These are phyloP conservation scores for Mythimna pallens DNA, from an alignment of 2,888 invertebrate species.

Conservation along the genomic window DNA sequence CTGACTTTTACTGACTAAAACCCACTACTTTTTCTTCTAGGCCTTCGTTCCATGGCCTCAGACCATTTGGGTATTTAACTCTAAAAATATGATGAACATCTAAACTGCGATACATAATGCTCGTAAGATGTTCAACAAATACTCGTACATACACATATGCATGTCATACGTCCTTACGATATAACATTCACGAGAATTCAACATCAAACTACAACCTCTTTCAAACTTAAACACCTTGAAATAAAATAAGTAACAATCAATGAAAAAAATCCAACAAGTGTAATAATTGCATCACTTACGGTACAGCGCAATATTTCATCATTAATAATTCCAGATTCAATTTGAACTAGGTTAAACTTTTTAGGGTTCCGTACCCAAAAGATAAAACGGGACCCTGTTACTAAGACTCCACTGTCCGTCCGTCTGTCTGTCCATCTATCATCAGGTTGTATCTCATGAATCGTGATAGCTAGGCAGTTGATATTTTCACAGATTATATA, in stretches of 20 bases:
- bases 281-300: constrained; percentile 29
- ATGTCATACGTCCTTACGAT: neutral
- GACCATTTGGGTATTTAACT: too few relatives aligned
- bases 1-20: too few relatives aligned
- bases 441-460: too few relatives aligned
- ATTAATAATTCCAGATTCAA: constrained; percentile 43
- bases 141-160: neutral
- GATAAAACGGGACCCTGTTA: too few relatives aligned
- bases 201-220: constrained; percentile 7
- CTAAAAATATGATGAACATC: neutral
- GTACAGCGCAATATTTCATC: constrained; percentile 40
- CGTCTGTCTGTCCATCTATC: too few relatives aligned
- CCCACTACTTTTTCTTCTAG: too few relatives aligned
- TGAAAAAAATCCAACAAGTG: constrained; percentile 9
- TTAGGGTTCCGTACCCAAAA: neutral
- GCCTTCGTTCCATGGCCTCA: too few relatives aligned
- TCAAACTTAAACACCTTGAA: constrained; percentile 30
- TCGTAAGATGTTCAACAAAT: neutral
- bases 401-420: too few relatives aligned
- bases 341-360: constrained; percentile 29
- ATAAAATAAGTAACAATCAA: neutral
- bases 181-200: constrained; percentile 1
- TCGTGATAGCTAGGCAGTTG: too few relatives aligned
- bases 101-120: neutral
- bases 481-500: too few relatives aligned